Conservation (phyloP, 2,888 invertebrate species). For the Calliphora vomitoria region DNA sequence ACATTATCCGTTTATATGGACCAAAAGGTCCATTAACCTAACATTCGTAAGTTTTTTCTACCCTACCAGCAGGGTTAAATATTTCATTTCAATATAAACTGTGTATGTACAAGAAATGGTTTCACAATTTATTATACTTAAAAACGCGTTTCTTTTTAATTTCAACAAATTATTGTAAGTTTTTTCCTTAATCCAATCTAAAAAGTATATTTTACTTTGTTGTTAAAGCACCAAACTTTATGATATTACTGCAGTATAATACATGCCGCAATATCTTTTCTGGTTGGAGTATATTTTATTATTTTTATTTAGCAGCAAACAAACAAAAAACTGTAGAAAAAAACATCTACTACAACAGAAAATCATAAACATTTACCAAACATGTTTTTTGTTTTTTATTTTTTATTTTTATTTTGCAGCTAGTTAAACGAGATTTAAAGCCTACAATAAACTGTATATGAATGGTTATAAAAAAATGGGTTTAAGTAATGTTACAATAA, state of each 20-base stretch:
- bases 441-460: constrained; percentile 66
- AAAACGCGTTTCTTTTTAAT: background rate
- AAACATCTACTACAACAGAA: constrained; percentile 20
- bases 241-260: constrained; percentile 69
- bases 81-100: no score
- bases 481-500: constrained; percentile 63
- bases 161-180: constrained; percentile 32
- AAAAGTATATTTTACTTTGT: constrained; percentile 47
- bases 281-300: constrained; percentile 39
- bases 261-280: constrained; percentile 49
- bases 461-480: constrained; percentile 61
- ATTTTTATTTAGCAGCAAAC: constrained; percentile 19
- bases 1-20: no score
- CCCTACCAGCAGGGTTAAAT: no score
- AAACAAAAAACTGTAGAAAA: background rate
- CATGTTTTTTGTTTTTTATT: constrained; percentile 19
- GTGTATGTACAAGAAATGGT: background rate
- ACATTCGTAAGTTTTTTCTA: no score
- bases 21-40: no score
- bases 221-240: constrained; percentile 59
- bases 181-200: constrained; percentile 30
- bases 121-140: constrained; percentile 7
- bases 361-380: constrained; percentile 56
- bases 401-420: constrained; percentile 55
- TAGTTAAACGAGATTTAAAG: constrained; percentile 71